Conservation (phyloP, 2,113 vertebrate species). For the Romanogobio albipinnatus region DNA sequence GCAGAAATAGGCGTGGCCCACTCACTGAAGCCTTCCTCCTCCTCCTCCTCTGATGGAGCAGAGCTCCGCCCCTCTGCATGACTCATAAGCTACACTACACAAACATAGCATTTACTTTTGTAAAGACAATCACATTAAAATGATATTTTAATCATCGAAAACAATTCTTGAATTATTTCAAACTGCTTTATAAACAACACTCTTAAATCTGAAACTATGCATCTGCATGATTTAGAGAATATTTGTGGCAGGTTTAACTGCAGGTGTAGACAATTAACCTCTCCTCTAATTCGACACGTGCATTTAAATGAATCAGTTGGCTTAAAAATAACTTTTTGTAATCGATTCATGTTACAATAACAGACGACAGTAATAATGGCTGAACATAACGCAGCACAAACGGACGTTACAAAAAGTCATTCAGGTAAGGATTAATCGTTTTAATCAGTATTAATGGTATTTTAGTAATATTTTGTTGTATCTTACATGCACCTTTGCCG, state of each 20-base stretch:
- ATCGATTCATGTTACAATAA: too few relatives aligned
- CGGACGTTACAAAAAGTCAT: not conserved
- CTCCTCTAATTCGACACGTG: not conserved
- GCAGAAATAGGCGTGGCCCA: constrained; percentile 61
- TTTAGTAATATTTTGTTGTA: not conserved
- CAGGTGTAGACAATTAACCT: constrained; percentile 14
- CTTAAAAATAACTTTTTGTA: not conserved
- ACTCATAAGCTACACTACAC: constrained; percentile 76
- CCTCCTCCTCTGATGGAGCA: constrained; percentile 51
- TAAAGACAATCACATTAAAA: not conserved
- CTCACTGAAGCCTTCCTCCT: not conserved
- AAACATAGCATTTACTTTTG: not conserved
- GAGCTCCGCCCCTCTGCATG: constrained; percentile 58
- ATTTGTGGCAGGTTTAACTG: not conserved
- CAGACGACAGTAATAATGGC: not conserved
- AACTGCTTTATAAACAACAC: not conserved
- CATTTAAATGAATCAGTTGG: not conserved
- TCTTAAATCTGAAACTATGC: not conserved
- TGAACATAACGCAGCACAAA: not conserved
- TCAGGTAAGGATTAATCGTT: not conserved
- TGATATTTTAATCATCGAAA: not conserved
- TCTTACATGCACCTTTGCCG: not conserved
- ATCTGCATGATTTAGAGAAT: not conserved
- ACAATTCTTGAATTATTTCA: not conserved
- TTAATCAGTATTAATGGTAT: not conserved